Conservation (phyloP, 2,888 invertebrate genomes). For the Anaspis maculata region DNA sequence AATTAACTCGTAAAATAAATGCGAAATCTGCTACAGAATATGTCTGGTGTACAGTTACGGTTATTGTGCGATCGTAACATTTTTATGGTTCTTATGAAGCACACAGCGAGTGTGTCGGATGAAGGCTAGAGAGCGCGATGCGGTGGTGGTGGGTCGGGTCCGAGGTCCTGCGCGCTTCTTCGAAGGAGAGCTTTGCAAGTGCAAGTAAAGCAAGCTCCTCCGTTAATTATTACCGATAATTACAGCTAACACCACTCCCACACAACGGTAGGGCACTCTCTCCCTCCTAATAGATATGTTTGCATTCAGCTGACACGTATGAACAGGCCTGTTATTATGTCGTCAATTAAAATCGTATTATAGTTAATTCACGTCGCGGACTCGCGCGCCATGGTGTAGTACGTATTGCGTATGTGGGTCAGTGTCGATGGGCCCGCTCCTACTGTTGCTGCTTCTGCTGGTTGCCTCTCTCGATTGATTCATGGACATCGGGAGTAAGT, state of each 20-base stretch:
- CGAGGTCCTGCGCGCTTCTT: too few relatives aligned
- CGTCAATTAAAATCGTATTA: constrained; percentile 38
- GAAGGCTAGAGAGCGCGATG: constrained; percentile 7
- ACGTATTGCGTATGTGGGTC: constrained; percentile 27
- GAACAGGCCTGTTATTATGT: constrained; percentile 36
- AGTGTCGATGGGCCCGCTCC: constrained; percentile 26
- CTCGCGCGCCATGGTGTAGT: too few relatives aligned
- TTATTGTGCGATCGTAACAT: constrained; percentile 40
- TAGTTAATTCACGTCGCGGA: constrained; percentile 22
- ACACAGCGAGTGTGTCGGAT: constrained; percentile 10
- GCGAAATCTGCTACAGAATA: constrained; percentile 38
- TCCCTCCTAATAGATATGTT: constrained; percentile 32
- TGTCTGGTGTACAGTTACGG: constrained; percentile 41
- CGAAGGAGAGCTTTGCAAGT: too few relatives aligned
- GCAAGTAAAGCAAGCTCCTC: too few relatives aligned
- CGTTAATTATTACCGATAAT: constrained; percentile 30
- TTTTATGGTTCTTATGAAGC: constrained; percentile 38
- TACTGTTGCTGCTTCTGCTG: too few relatives aligned
- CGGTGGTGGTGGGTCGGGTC: constrained; percentile 7
- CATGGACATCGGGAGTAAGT: too few relatives aligned
- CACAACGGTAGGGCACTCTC: constrained; percentile 22
- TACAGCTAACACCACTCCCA: constrained; percentile 29
- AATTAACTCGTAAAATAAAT: constrained; percentile 40
- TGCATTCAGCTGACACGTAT: constrained; percentile 30
- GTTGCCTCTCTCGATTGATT: constrained; percentile 26